Base-by-base conservation (phyloP, 1,140 invertebrate genomes). In the Halesus radiatus region DNA sequence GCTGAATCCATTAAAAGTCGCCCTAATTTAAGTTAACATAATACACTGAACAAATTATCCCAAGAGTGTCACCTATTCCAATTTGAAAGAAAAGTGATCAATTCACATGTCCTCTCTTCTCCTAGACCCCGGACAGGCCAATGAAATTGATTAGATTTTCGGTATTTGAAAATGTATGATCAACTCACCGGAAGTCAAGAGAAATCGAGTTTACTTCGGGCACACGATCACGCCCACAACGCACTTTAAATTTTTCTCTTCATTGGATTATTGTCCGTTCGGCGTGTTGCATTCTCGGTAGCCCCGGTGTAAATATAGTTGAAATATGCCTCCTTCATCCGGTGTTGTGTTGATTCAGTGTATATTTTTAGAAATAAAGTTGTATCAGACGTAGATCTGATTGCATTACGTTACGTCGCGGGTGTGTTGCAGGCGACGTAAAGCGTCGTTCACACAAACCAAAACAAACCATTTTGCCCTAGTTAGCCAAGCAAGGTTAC, bases 331-430 rank as follows among this genome's bases (percentile, higher is more conserved):
- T 53, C 37, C 10, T 72, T 20, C 68, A 53, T 72, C 68, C 68
- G 68, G 68, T 52, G 68, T 72, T 53, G 68, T 72, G 68, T 72
- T 72, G 68, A 72, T n/a, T 72, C 68, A 72, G 52, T 15, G 18
- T 16, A 72, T 72, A 72, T 72, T 72, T 72, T 72, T 26, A 72
- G 68, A 72, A 52, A 72, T 72, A 52, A 66, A 72, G 37, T 78
- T 26, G 76, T 22, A 53, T 37, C 62, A 5, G 16, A 18, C 50
- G n/a, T n/a, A 3, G 23, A 20, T 32, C 56, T 10, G 16, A 23
- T 23, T 53, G 45, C 62, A 56, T 53, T 45, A 52, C 76, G 76
- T 78, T 62, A 66, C 32, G 62, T 68, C 32, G 64, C 60, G 56
- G 26, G 20, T 22, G 26, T n/a, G n/a, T n/a, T n/a, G n/a, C n/a